Percentiles rank a stretch among this genome's conserved stretches.
These are phyloP conservation scores for Elmis aenea DNA, from an alignment of 2,888 invertebrate species.

Conservation along the genomic window DNA sequence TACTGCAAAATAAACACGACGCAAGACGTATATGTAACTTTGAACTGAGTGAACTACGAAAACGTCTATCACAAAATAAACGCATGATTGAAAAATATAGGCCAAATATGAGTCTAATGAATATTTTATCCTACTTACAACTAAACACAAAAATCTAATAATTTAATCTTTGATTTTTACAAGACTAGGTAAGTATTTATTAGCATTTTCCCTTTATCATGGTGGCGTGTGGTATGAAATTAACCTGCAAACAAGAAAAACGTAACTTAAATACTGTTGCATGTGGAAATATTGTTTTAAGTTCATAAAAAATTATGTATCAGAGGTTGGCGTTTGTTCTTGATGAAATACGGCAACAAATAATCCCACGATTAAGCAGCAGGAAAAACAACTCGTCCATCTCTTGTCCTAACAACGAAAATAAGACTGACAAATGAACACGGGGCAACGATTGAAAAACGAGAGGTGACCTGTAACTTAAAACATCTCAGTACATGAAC, in stretches of 20 bases:
- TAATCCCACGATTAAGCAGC: too few relatives aligned
- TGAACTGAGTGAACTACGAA: slow-evolving; percentile 15
- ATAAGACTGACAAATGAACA: too few relatives aligned
- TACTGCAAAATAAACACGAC: too few relatives aligned
- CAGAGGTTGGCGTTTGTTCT: background rate
- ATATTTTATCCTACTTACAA: slow-evolving; percentile 17
- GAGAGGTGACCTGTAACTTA: too few relatives aligned
- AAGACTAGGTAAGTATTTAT: slow-evolving; percentile 25
- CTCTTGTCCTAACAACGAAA: too few relatives aligned
- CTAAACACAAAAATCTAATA: slow-evolving; percentile 20
- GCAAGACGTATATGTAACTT: too few relatives aligned
- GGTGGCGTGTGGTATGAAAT: slow-evolving; percentile 17
- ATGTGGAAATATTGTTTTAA: too few relatives aligned
- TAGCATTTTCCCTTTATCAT: slow-evolving; percentile 13
- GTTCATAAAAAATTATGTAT: slow-evolving; percentile 1
- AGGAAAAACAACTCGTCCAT: too few relatives aligned
- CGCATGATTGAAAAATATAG: slow-evolving; percentile 7
- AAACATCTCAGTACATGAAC: background rate
- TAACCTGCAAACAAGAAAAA: too few relatives aligned
- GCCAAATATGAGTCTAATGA: slow-evolving; percentile 6
- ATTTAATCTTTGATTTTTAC: slow-evolving; percentile 24
- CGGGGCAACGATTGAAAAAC: too few relatives aligned
- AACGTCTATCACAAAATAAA: slow-evolving; percentile 20
- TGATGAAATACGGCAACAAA: too few relatives aligned
- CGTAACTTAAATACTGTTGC: too few relatives aligned